Evolutionary conservation across 2,113 vertebrate genomes (phyloP).

Genomic region (Menidia beryllina): DNA sequence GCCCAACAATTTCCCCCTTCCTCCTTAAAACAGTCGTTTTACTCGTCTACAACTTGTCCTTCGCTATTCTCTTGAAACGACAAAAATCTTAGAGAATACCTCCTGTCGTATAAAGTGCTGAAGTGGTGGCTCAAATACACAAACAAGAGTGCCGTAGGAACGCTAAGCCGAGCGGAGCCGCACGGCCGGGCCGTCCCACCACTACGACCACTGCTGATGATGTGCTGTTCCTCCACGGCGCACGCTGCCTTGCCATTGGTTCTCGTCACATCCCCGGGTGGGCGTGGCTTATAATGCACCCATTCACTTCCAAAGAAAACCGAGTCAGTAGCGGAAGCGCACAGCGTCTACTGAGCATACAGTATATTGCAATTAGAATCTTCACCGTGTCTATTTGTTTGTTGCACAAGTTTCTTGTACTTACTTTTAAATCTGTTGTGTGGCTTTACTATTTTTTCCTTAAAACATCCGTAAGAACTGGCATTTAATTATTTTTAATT

Average conservation of each 20-base stretch:
- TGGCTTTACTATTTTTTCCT: no score
- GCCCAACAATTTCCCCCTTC: constrained; percentile 2
- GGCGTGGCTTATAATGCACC: constrained; percentile 84
- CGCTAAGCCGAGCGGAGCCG: constrained; percentile 66
- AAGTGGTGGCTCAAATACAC: constrained; percentile 25
- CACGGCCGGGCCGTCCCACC: constrained; percentile 83
- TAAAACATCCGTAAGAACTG: no score
- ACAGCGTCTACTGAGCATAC: no score
- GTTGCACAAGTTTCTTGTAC: no score
- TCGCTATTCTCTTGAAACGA: background rate
- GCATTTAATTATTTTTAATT: no score
- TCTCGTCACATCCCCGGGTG: constrained; percentile 80
- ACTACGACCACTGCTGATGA: constrained; percentile 83
- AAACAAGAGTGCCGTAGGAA: constrained; percentile 42
- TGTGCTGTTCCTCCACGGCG: constrained; percentile 85
- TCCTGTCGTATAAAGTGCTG: constrained; percentile 36
- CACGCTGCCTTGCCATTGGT: constrained; percentile 83
- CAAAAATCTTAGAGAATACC: background rate
- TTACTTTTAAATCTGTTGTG: no score
- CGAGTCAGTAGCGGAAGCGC: background rate
- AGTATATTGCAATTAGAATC: no score
- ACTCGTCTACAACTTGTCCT: background rate
- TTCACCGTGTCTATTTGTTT: no score
- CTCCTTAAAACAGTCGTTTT: constrained; percentile 4
- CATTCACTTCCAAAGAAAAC: constrained; percentile 75